phyloP scores from a whole-genome alignment of 2,888 invertebrate genomes.

The Eilema depressum region DNA sequence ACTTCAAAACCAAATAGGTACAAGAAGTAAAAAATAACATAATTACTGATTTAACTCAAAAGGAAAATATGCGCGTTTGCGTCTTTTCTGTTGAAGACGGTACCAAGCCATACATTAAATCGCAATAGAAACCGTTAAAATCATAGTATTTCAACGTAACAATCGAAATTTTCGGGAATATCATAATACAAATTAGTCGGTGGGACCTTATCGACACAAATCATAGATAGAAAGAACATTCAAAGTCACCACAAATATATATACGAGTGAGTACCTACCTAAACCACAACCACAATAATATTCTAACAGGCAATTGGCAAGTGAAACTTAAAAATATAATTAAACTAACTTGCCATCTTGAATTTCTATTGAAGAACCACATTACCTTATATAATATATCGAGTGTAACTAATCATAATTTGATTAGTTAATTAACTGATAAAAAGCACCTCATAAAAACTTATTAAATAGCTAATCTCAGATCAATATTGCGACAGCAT shows the following conservation, averaged over 20 bases:
- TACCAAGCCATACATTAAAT: too few relatives aligned
- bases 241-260: background rate
- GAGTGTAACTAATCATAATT: conserved; percentile 27
- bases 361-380: conserved; percentile 12
- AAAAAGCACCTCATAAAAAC: conserved; percentile 20
- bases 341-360: conserved; percentile 10
- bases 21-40: too few relatives aligned
- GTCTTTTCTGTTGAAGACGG: too few relatives aligned
- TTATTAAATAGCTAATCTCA: conserved; percentile 34
- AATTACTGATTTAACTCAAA: too few relatives aligned
- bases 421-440: conserved; percentile 34
- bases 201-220: background rate
- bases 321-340: conserved; percentile 9
- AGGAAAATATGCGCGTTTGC: too few relatives aligned
- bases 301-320: conserved; percentile 16
- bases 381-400: conserved; percentile 22
- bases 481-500: conserved; percentile 46
- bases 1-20: too few relatives aligned
- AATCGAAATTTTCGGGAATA: too few relatives aligned
- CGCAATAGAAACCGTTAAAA: too few relatives aligned
- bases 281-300: conserved; percentile 13
- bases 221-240: background rate
- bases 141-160: too few relatives aligned
- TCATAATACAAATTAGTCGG: background rate
- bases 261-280: too few relatives aligned